phyloP scores from a whole-genome alignment of 2,888 invertebrate genomes.

The Cactoblastis cactorum region DNA sequence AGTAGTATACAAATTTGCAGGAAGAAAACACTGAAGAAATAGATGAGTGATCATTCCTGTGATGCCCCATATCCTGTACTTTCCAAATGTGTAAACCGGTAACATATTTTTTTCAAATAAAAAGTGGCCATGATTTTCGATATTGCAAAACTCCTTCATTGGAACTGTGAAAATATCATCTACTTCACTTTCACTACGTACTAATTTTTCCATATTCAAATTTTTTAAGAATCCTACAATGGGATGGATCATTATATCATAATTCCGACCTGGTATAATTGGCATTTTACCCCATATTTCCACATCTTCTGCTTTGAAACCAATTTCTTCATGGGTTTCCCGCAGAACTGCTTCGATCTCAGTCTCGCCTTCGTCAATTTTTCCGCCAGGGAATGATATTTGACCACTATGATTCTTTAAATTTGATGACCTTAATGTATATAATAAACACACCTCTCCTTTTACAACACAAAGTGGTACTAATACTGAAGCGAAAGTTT shows the following conservation, averaged over 20 bases:
- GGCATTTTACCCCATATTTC: constrained; percentile 83
- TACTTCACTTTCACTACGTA: constrained; percentile 85
- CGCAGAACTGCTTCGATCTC: constrained; percentile 87
- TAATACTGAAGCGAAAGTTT: constrained; percentile 86
- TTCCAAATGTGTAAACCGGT: constrained; percentile 77
- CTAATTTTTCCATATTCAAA: constrained; percentile 71
- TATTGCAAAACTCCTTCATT: constrained; percentile 82
- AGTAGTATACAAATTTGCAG: constrained; percentile 42
- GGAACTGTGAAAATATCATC: constrained; percentile 87
- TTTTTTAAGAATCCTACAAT: constrained; percentile 81
- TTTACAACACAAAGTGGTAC: constrained; percentile 87
- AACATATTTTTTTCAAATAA: constrained; percentile 75
- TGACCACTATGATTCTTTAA: constrained; percentile 89
- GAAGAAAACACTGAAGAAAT: constrained; percentile 65
- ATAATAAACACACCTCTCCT: constrained; percentile 86
- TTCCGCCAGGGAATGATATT: constrained; percentile 93
- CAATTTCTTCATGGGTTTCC: constrained; percentile 94
- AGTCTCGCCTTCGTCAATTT: constrained; percentile 82
- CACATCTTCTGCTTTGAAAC: constrained; percentile 79
- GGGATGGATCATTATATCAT: constrained; percentile 82
- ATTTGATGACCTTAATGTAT: constrained; percentile 87
- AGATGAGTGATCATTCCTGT: constrained; percentile 88
- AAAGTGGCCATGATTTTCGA: constrained; percentile 79
- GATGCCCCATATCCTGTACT: constrained; percentile 85
- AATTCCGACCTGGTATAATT: constrained; percentile 46